phyloP scores from a whole-genome alignment of 2,888 invertebrate species.

The Cybosia mesomella region DNA sequence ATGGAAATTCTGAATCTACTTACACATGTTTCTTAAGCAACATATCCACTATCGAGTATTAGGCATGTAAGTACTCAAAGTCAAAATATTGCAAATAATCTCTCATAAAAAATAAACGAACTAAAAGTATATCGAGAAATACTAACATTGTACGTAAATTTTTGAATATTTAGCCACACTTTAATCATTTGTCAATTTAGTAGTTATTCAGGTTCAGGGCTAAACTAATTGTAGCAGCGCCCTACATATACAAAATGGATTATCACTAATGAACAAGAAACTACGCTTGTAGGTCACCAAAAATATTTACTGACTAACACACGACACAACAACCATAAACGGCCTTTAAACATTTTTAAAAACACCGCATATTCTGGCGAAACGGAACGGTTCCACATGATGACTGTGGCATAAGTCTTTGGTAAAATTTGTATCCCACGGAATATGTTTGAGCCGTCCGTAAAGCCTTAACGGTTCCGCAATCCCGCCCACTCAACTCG shows the following conservation, averaged over 20 bases:
- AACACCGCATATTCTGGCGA: neutral
- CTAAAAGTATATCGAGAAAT: no score
- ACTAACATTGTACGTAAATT: no score
- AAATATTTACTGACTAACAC: no score
- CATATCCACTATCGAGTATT: slow-evolving; percentile 1
- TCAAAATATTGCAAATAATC: neutral
- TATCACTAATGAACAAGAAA: no score
- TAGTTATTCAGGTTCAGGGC: no score
- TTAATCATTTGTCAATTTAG: no score
- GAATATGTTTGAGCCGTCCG: slow-evolving; percentile 6
- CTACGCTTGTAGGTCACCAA: no score
- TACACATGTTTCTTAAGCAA: slow-evolving; percentile 25
- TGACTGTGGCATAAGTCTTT: slow-evolving; percentile 2
- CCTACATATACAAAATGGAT: no score
- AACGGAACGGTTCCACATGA: neutral
- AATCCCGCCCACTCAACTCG: slow-evolving; percentile 36
- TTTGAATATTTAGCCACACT: no score
- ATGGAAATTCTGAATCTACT: slow-evolving; percentile 47
- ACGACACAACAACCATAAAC: neutral
- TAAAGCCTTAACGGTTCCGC: slow-evolving; percentile 36
- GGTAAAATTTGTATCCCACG: slow-evolving; percentile 10
- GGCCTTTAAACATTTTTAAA: neutral
- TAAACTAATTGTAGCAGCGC: no score
- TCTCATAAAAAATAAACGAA: neutral
- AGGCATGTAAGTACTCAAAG: neutral